These are phyloP conservation scores for Coregonus sp. DNA, from an alignment of 2,797 vertebrate genomes.

Conservation along the genomic window DNA sequence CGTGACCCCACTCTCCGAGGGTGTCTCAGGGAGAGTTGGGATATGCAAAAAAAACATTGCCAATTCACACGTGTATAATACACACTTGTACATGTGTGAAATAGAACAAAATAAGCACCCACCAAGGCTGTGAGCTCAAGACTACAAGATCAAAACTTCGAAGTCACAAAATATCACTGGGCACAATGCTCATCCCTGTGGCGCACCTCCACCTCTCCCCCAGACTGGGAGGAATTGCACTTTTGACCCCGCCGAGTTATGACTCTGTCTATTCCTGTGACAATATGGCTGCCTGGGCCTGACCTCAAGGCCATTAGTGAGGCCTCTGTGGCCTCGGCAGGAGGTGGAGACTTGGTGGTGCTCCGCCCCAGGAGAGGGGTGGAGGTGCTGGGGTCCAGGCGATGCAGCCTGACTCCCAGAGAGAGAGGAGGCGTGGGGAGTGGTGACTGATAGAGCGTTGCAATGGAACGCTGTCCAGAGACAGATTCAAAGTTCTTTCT, in stretches of 20 bases:
- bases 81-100: no score
- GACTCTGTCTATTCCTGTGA: conserved; percentile 17
- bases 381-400: conserved; percentile 26
- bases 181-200: neutral
- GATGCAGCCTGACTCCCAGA: conserved; percentile 44
- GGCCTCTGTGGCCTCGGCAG: neutral
- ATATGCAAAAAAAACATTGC: no score
- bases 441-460: conserved; percentile 47
- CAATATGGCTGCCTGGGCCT: neutral
- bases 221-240: conserved; percentile 3
- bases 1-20: no score
- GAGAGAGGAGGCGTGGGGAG: conserved; percentile 31
- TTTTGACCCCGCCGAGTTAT: conserved; percentile 25
- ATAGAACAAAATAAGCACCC: neutral
- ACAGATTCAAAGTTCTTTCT: conserved; percentile 18
- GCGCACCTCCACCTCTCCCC: no score
- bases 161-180: neutral
- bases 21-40: no score
- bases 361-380: neutral
- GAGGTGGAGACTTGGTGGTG: neutral
- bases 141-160: neutral
- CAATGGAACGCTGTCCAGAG: conserved; percentile 46
- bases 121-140: neutral
- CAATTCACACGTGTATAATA: no score
- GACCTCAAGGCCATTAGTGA: neutral